Percentiles rank a stretch among this genome's conserved stretches.
These are phyloP conservation scores for Melanotaenia nigrans DNA, from an alignment of 2,797 vertebrate species.

Conservation along the genomic window DNA sequence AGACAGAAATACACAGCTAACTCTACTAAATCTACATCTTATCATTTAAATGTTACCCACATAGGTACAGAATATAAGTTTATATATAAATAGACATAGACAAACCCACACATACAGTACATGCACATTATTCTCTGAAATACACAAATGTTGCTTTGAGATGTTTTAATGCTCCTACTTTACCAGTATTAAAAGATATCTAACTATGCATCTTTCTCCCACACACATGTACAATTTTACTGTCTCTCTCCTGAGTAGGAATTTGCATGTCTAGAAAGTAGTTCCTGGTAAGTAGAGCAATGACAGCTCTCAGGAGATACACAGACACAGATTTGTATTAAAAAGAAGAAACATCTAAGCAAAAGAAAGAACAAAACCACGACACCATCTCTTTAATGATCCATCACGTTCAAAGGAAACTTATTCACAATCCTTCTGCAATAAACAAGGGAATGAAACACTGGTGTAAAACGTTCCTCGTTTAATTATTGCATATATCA, in stretches of 20 bases:
- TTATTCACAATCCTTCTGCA: conserved; percentile 72
- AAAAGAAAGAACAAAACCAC: conserved; percentile 82
- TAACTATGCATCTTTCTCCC: conserved; percentile 29
- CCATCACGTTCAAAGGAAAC: conserved; percentile 83
- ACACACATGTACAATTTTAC: conserved; percentile 17
- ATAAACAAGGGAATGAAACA: conserved; percentile 79
- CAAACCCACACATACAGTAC: conserved; percentile 27
- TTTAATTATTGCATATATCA: conserved; percentile 57
- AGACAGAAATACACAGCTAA: not conserved
- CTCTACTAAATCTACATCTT: not conserved
- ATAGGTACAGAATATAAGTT: conserved; percentile 6
- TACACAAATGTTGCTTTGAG: conserved; percentile 20
- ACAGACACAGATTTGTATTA: conserved; percentile 77
- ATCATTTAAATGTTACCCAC: not conserved
- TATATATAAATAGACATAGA: conserved; percentile 29
- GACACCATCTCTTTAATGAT: conserved; percentile 84
- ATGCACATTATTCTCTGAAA: conserved; percentile 21
- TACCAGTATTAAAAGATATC: conserved; percentile 51
- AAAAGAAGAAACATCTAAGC: conserved; percentile 81
- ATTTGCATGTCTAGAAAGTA: conserved; percentile 85
- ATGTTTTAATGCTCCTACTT: conserved; percentile 50
- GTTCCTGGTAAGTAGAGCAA: conserved; percentile 85
- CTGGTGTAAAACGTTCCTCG: conserved; percentile 71
- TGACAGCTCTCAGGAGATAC: conserved; percentile 80
- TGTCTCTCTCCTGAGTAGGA: conserved; percentile 66